phyloP scores from a whole-genome alignment of 2,113 vertebrate genomes.

The Elephantulus edwardii region DNA sequence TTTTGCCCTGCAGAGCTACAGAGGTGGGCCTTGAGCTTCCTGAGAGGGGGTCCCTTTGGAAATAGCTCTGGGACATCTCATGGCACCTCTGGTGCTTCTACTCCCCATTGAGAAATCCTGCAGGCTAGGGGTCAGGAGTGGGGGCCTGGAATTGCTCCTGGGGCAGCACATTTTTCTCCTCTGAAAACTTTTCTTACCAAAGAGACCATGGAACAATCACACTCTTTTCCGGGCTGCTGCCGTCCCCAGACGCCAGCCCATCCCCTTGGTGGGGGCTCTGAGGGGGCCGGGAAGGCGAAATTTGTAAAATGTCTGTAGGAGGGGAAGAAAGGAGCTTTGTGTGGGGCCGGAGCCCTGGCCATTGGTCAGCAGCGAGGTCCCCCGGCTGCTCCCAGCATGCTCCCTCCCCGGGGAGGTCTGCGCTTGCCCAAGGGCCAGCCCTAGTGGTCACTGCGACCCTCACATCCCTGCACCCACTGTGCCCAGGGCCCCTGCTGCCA shows the following conservation, averaged over 20 bases:
- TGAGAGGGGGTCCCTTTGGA: neutral
- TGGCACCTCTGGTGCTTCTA: neutral
- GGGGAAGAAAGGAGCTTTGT: slow-evolving; percentile 90
- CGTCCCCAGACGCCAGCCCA: slow-evolving; percentile 80
- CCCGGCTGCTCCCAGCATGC: slow-evolving; percentile 74
- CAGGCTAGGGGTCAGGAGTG: neutral
- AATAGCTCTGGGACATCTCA: neutral
- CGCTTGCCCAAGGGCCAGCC: slow-evolving; percentile 64
- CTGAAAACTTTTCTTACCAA: slow-evolving; percentile 46
- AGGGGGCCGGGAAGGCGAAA: slow-evolving; percentile 84
- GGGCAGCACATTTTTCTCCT: slow-evolving; percentile 78
- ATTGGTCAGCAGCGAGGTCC: slow-evolving; percentile 81
- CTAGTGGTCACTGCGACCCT: slow-evolving; percentile 46
- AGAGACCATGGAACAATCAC: slow-evolving; percentile 69
- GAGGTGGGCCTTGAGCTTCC: neutral
- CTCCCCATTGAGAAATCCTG: neutral
- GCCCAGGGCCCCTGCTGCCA: neutral
- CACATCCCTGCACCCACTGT: neutral
- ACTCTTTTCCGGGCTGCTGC: slow-evolving; percentile 75
- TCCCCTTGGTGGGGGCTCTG: slow-evolving; percentile 80
- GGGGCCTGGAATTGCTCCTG: slow-evolving; percentile 8
- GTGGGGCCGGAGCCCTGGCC: slow-evolving; percentile 74
- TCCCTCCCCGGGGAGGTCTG: slow-evolving; percentile 61
- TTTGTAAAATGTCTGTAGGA: slow-evolving; percentile 89
- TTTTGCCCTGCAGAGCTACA: neutral